Evolutionary conservation across 2,888 invertebrate species (phyloP).

Genomic region (Metalampra italica): DNA sequence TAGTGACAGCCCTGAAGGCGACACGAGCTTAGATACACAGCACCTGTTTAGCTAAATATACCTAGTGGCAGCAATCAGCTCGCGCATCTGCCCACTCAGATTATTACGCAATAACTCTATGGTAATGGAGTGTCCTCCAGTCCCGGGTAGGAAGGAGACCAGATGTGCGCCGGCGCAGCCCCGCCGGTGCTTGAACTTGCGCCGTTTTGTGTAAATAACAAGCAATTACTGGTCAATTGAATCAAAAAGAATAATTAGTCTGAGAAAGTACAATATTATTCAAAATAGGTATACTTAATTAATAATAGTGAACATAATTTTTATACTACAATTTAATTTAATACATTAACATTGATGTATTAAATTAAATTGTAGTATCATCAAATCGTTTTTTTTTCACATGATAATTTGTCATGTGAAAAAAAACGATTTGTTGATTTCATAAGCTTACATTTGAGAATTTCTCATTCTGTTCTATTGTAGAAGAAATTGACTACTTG

Average conservation of each 20-base stretch:
- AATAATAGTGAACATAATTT: no score
- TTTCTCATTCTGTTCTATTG: no score
- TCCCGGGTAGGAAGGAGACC: constrained; percentile 26
- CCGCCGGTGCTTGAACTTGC: constrained; percentile 4
- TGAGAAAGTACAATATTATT: no score
- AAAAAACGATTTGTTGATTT: no score
- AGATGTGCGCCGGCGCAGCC: constrained; percentile 43
- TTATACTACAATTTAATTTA: no score
- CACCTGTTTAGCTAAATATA: constrained; percentile 73
- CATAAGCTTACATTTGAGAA: no score
- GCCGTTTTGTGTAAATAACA: neutral
- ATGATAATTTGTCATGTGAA: no score
- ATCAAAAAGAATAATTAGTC: neutral
- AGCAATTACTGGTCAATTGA: neutral
- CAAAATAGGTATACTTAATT: no score
- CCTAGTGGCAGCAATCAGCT: constrained; percentile 59
- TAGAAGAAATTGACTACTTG: no score
- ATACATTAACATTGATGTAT: no score
- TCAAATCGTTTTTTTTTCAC: no score
- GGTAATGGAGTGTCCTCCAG: constrained; percentile 48
- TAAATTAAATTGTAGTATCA: no score
- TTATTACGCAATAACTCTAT: constrained; percentile 68
- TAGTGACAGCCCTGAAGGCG: constrained; percentile 44
- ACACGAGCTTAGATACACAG: constrained; percentile 17
- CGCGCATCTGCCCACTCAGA: constrained; percentile 63